Conservation (phyloP, 1,140 invertebrate genomes). For the Prorops nasuta region DNA sequence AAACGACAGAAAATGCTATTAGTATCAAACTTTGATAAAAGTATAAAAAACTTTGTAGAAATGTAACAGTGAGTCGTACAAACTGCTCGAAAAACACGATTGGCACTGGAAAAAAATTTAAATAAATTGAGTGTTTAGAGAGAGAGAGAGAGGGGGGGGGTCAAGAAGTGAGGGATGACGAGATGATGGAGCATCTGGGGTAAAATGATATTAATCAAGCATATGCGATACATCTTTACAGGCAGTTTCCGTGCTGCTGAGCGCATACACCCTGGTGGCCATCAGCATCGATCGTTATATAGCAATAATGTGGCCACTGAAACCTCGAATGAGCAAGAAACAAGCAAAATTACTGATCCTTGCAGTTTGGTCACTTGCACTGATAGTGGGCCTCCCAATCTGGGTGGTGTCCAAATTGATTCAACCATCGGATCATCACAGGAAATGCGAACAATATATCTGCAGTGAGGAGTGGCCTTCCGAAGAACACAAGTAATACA, state of each 20-base stretch:
- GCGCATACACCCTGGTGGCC: slow-evolving; percentile 81
- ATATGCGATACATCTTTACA: slow-evolving; percentile 44
- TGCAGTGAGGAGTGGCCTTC: slow-evolving; percentile 68
- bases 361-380: slow-evolving; percentile 75
- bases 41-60: no score
- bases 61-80: no score
- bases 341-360: slow-evolving; percentile 66
- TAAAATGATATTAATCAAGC: background rate
- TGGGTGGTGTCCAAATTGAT: slow-evolving; percentile 66
- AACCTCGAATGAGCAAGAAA: slow-evolving; percentile 73
- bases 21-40: no score
- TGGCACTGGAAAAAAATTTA: no score
- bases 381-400: slow-evolving; percentile 79
- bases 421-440: slow-evolving; percentile 61
- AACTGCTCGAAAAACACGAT: no score
- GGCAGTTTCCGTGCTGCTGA: slow-evolving; percentile 78
- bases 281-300: slow-evolving; percentile 85
- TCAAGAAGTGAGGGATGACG: background rate
- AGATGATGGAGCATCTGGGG: background rate
- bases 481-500: slow-evolving; percentile 51
- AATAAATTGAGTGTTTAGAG: background rate
- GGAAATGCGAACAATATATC: slow-evolving; percentile 64
- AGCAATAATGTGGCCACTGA: slow-evolving; percentile 84
- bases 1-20: no score
- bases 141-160: no score